Evolutionary conservation across 2,888 invertebrate species (phyloP).

Genomic region (Trisateles emortualis): DNA sequence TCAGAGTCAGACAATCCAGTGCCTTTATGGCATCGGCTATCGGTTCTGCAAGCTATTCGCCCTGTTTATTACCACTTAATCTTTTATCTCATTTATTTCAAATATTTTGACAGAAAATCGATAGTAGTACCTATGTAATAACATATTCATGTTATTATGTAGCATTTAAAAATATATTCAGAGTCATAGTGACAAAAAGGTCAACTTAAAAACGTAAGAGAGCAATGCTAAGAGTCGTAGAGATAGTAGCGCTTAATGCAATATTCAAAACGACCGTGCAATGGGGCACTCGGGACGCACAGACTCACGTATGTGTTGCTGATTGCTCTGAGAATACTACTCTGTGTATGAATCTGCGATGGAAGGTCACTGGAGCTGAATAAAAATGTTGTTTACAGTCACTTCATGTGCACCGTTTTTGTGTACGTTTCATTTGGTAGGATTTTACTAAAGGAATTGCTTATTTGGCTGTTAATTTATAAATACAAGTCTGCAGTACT

Average conservation of each 20-base stretch:
- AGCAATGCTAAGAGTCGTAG: constrained; percentile 44
- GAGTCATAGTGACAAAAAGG: constrained; percentile 30
- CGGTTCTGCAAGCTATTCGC: no score
- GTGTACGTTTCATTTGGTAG: background rate
- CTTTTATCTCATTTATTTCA: no score
- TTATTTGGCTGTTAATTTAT: background rate
- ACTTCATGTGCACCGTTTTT: constrained; percentile 21
- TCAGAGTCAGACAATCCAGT: no score
- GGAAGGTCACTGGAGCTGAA: constrained; percentile 55
- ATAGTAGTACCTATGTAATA: background rate
- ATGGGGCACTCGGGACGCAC: constrained; percentile 70
- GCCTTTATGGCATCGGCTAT: no score
- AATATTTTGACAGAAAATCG: no score
- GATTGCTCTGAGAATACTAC: constrained; percentile 76
- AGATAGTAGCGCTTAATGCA: constrained; percentile 73
- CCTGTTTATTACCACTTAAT: no score
- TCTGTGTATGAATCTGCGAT: constrained; percentile 69
- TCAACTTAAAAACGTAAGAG: constrained; percentile 32
- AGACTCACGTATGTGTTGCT: constrained; percentile 73
- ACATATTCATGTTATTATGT: background rate
- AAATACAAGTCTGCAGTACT: background rate
- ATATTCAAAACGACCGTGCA: constrained; percentile 77
- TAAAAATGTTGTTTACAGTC: constrained; percentile 45
- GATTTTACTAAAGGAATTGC: background rate
- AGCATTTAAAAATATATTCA: background rate